These are phyloP conservation scores for Abrostola tripartita DNA, from an alignment of 2,888 invertebrate species.

Conservation along the genomic window DNA sequence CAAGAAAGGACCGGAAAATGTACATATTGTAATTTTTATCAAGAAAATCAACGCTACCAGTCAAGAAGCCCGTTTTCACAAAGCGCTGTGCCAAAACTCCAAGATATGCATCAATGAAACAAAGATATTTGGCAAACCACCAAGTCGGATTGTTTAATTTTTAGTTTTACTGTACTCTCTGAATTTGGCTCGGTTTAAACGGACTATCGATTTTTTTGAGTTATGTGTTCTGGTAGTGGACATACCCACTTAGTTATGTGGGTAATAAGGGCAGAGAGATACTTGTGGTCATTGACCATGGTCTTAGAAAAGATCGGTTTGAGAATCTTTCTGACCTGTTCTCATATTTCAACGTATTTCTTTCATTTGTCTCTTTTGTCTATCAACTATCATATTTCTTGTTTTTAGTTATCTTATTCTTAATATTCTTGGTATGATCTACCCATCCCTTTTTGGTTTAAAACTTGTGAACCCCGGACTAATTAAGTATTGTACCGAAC, in stretches of 20 bases:
- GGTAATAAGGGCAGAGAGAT: constrained; percentile 26
- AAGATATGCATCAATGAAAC: constrained; percentile 73
- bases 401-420: too few relatives aligned
- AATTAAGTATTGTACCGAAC: too few relatives aligned
- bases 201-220: constrained; percentile 58
- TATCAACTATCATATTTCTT: too few relatives aligned
- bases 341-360: too few relatives aligned
- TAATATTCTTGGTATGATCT: too few relatives aligned
- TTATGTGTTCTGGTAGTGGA: constrained; percentile 30
- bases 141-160: constrained; percentile 75
- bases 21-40: constrained; percentile 55
- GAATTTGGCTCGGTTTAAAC: constrained; percentile 56
- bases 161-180: constrained; percentile 65
- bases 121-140: constrained; percentile 63
- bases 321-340: too few relatives aligned
- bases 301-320: not conserved
- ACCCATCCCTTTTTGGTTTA: too few relatives aligned
- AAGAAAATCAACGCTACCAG: constrained; percentile 48
- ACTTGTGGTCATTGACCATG: constrained; percentile 25
- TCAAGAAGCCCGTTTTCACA: constrained; percentile 54
- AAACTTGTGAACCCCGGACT: too few relatives aligned
- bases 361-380: too few relatives aligned
- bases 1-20: constrained; percentile 2
- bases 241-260: constrained; percentile 35
- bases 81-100: constrained; percentile 46